phyloP scores from a whole-genome alignment of 2,113 vertebrate genomes.

The Hippopotamus amphibius region DNA sequence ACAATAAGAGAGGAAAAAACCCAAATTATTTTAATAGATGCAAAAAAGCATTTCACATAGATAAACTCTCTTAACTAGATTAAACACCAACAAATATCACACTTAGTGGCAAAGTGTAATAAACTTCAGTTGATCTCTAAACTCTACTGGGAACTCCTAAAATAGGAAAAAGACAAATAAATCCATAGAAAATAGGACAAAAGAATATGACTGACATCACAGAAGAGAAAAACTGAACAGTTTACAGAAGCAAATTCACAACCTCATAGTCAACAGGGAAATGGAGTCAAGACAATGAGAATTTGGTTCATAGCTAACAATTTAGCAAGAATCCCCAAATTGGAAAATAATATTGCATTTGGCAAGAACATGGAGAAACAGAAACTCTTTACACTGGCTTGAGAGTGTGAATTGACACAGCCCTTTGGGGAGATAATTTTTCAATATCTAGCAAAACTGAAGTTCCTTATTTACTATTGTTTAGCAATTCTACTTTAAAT shows the following conservation, averaged over 20 bases:
- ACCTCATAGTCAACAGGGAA: background rate
- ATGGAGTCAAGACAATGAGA: background rate
- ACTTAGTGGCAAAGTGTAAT: background rate
- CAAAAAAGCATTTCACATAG: background rate
- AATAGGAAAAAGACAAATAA: constrained; percentile 15
- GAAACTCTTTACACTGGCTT: background rate
- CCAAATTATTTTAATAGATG: constrained; percentile 10
- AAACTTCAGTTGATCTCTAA: background rate
- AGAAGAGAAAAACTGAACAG: background rate
- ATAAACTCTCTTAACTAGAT: constrained; percentile 8
- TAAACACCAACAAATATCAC: background rate
- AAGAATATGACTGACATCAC: background rate
- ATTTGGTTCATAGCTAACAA: background rate
- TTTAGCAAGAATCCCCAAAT: background rate
- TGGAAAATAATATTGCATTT: constrained; percentile 5
- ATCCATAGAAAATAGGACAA: background rate
- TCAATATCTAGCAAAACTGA: background rate
- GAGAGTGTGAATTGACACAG: background rate
- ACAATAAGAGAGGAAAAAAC: background rate
- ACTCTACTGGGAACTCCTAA: background rate
- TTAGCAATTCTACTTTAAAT: constrained; percentile 23
- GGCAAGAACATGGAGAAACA: background rate
- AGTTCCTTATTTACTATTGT: background rate
- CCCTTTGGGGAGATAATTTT: background rate
- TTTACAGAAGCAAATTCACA: background rate